Evolutionary conservation across 2,888 invertebrate species (phyloP), one percentile per base, ranked within the genome.

Genomic region (Nowickia ferox): DNA sequence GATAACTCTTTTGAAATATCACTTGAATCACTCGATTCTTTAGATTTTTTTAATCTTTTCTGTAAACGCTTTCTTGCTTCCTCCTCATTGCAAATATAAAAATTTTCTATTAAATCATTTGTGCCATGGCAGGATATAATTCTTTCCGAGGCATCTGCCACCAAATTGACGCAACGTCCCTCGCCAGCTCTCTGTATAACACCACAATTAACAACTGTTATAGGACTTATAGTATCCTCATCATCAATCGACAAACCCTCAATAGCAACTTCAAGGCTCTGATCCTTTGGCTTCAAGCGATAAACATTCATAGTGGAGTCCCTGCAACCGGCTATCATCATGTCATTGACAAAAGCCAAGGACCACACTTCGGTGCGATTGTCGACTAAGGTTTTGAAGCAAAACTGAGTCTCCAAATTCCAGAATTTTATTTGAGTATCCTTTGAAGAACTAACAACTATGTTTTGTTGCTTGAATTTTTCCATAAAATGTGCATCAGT

Each of bases 361-460:
- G 96, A 96, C 97, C 98, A 98, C 30, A 99, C 95, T 94, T 98
- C 98, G 87, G 96, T 95, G 89, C 96, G 95, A 93, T 97, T 97
- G 81, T 97, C 98, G 55, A 97, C 96, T 69, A 99, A 94, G 4
- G 99, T 99, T 92, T 97, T 97, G 90, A 99, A 99, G 92, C 99
- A 99, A 90, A 98, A 97, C 89, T 98, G 97, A 9, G 98, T 98
- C 88, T 97, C 96, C 87, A 99, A 94, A 92, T 99, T 98, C 99
- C 99, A 99, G 92, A 99, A 98, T 93, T 99, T 99, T 0, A 99
- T 95, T 92, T 97, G 97, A 10, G 97, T 97, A 92, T 99, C 99
- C 92, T 98, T 98, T 0, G 98, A 98, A 51, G 96, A 95, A 89
- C 97, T 96, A 9, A 98, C 94, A 10, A 97, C 92, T 88, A 95